Evolutionary conservation across 2,888 invertebrate species (phyloP).

Genomic region (Parochlus steinenii): DNA sequence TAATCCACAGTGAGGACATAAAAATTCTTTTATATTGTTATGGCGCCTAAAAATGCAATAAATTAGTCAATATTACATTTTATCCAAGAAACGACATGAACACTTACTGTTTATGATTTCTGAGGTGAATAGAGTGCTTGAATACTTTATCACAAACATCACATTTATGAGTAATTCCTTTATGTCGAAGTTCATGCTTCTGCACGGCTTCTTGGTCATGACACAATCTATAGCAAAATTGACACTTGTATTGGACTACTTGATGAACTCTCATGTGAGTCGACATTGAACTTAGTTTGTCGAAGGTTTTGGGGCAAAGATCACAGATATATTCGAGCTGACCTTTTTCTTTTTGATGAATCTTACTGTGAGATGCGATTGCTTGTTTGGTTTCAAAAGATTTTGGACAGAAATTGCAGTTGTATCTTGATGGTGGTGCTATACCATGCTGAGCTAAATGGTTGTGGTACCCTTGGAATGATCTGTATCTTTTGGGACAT

Average conservation of each 20-base stretch:
- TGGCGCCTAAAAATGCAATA: no score
- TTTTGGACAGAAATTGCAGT: conserved; percentile 6
- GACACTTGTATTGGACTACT: conserved; percentile 29
- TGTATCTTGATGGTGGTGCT: not conserved
- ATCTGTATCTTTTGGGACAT: conserved; percentile 3
- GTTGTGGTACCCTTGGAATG: not conserved
- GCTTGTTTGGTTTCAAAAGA: conserved; percentile 27
- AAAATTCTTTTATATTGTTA: conserved; percentile 4
- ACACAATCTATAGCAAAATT: no score
- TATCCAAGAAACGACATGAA: no score
- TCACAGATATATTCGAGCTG: conserved; percentile 23
- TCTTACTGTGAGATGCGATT: conserved; percentile 27
- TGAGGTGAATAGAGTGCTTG: not conserved
- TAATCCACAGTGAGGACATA: conserved; percentile 6
- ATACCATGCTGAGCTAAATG: conserved; percentile 5
- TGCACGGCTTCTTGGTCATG: no score
- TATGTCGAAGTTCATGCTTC: no score
- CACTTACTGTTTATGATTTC: no score
- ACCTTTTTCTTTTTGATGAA: conserved; percentile 19
- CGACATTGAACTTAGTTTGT: conserved; percentile 26
- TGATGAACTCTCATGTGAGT: conserved; percentile 34
- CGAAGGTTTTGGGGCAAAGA: conserved; percentile 28
- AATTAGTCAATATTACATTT: no score
- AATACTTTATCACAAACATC: conserved; percentile 34
- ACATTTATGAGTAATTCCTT: no score